phyloP scores from a whole-genome alignment of 1,140 invertebrate genomes.

The Panulirus ornatus region DNA sequence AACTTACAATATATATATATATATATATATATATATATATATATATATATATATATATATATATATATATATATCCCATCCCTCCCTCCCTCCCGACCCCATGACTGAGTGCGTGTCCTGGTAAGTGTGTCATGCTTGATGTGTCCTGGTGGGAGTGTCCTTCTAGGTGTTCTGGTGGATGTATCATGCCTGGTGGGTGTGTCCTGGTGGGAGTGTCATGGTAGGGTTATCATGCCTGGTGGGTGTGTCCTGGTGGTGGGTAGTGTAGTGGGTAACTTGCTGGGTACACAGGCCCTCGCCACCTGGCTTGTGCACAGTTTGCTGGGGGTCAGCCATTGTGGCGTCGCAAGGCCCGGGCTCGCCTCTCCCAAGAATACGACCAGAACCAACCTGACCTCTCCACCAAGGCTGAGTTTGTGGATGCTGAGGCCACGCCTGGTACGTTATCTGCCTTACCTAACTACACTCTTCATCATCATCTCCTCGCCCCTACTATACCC shows the following conservation, averaged over 20 bases:
- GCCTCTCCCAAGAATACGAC: slow-evolving; percentile 70
- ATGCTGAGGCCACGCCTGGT: slow-evolving; percentile 67
- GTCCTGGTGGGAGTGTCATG: background rate
- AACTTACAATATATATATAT: background rate
- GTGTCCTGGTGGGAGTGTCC: background rate
- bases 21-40: no score
- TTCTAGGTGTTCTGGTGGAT: background rate
- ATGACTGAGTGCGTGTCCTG: slow-evolving; percentile 34
- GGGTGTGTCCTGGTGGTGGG: background rate
- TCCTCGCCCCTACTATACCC: no score
- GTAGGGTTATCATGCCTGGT: no score
- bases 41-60: no score
- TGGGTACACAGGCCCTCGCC: slow-evolving; percentile 68
- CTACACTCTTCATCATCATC: background rate
- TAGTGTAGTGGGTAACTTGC: slow-evolving; percentile 12
- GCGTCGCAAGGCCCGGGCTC: slow-evolving; percentile 66
- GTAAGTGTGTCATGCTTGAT: background rate
- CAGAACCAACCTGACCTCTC: slow-evolving; percentile 42
- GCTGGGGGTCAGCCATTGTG: slow-evolving; percentile 70
- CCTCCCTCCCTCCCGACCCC: slow-evolving; percentile 31
- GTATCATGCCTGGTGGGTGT: slow-evolving; percentile 5
- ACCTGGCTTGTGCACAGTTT: slow-evolving; percentile 72
- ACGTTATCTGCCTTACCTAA: slow-evolving; percentile 51
- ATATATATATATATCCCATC: background rate
- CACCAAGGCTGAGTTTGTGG: slow-evolving; percentile 32